Conservation (phyloP, 2,797 vertebrate species). For the Eurystomus glaucurus region DNA sequence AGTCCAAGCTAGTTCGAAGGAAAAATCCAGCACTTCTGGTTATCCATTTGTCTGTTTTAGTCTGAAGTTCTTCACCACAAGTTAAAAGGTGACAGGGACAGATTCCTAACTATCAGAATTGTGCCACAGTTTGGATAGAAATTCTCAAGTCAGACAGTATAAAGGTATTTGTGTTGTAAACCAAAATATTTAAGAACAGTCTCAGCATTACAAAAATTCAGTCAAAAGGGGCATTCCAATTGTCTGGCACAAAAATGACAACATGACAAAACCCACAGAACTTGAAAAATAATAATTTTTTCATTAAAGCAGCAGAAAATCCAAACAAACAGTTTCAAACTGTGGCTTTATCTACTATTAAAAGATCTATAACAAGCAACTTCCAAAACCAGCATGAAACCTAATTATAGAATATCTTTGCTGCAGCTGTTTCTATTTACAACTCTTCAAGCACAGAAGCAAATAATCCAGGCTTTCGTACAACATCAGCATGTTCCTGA, state of each 20-base stretch:
- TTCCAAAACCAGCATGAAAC: conserved; percentile 75
- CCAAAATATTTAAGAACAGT: not conserved
- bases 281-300: conserved; percentile 77
- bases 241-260: conserved; percentile 24
- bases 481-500: conserved; percentile 66
- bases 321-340: conserved; percentile 70
- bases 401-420: conserved; percentile 79
- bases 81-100: not conserved
- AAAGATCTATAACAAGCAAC: conserved; percentile 79
- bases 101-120: not conserved
- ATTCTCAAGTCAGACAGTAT: not conserved
- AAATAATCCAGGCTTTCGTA: conserved; percentile 66
- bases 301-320: conserved; percentile 71
- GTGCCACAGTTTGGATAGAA: not conserved
- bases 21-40: not conserved
- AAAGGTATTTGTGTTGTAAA: conserved; percentile 15
- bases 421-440: conserved; percentile 79
- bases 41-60: not conserved
- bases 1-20: not conserved
- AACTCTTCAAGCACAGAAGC: conserved; percentile 65
- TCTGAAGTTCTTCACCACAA: not conserved
- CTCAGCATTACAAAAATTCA: not conserved
- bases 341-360: conserved; percentile 72
- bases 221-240: not conserved
- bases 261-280: conserved; percentile 40